Evolutionary conservation across 35 echinoderm and acorn worm genomes (phyloP), one percentile per base, ranked within the genome.

Genomic region (Hemicentrotus pulcherrimus): DNA sequence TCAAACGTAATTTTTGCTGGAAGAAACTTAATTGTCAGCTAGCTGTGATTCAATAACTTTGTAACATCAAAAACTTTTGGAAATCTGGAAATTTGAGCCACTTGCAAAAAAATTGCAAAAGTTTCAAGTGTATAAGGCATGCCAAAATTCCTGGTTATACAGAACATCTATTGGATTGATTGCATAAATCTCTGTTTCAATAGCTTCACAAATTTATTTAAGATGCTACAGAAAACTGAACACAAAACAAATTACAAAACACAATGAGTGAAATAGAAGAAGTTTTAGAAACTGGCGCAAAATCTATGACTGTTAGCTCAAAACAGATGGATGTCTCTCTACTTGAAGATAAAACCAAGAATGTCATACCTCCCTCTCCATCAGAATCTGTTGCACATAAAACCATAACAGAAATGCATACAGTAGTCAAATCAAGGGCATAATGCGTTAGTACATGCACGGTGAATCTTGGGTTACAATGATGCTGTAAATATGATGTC

Each of bases 381-480:
- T 93, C 91, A 93, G 91, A 93, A 93, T 93, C 91, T 93, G 91
- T 93, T 48, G 91, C 18, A 93, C 9, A 50, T 55, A 90, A 90
- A 90, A 58, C 2, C 48, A 93, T 31, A 93, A 58, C 91, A 93
- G 45, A 93, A 93, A 93, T 90, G 58, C 47, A 93, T 31, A 93
- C 30, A 45, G 58, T 93, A 55, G 22, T 47, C 47, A 93, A n/a
- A 35, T 90, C 31, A 90, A 28, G 88, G 46, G 88, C 9, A 3
- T 15, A 90, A 78, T 78, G 5, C 2, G 28, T 78, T 78, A 78
- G 65, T 78, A 78, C 22, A 78, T 78, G 65, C 65, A 78, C 65
- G 6, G 22, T 30, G 24, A 78, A n/a, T 8, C 4, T 1, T 78
- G 65, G n/a, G 65, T 78, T 55, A 55, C 50, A 55, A 28, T n/a